Percentiles rank a stretch among this genome's conserved stretches.
Conservation (phyloP, 2,113 vertebrate species). For the Cacatua alba region DNA sequence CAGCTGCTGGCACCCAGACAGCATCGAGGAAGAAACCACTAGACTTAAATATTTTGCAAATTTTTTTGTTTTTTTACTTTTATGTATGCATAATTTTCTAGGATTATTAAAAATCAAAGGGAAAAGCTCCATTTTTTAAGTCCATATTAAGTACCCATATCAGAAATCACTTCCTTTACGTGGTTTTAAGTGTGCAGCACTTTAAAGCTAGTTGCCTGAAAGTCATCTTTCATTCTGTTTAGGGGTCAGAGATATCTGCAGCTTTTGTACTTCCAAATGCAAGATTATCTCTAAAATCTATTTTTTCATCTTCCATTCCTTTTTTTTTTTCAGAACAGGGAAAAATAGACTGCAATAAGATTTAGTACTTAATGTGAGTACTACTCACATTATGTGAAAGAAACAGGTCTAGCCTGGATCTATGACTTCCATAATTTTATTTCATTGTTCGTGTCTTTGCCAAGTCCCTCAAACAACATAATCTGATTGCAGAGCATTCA, state of each 20-base stretch:
- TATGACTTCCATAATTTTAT: background rate
- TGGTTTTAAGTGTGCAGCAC: background rate
- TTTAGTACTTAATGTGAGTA: background rate
- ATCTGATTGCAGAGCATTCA: conserved; percentile 13
- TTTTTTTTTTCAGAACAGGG: background rate
- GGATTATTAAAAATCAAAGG: background rate
- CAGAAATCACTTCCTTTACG: background rate
- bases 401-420: background rate
- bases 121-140: background rate
- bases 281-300: background rate
- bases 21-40: background rate
- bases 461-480: background rate
- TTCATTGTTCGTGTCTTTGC: background rate
- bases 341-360: background rate
- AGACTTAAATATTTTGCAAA: background rate
- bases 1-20: background rate
- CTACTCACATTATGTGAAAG: background rate
- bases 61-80: background rate
- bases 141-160: background rate
- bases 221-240: background rate
- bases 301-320: background rate
- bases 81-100: background rate
- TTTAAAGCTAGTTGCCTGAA: background rate
- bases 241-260: background rate
- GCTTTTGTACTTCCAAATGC: background rate